These are phyloP conservation scores for Ashinkailepas kermadecensis DNA, from an alignment of 2,888 invertebrate genomes.

Conservation along the genomic window DNA sequence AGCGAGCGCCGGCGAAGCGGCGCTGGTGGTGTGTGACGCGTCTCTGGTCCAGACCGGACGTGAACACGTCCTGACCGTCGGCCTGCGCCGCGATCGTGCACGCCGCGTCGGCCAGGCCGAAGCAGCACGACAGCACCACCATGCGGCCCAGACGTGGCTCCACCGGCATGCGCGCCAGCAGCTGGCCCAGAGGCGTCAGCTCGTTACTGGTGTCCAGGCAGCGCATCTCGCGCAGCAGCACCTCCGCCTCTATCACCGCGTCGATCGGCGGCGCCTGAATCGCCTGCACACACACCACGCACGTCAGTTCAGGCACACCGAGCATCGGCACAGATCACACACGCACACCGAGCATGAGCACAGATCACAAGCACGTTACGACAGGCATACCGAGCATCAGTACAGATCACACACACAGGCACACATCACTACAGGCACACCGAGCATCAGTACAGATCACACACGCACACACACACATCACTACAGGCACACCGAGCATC, in stretches of 20 bases:
- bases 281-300: constrained; percentile 37
- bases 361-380: too few species aligned
- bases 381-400: too few species aligned
- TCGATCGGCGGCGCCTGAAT: constrained; percentile 60
- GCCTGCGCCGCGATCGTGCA: constrained; percentile 92
- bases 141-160: constrained; percentile 95
- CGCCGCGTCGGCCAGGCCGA: constrained; percentile 82
- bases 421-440: too few species aligned
- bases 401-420: too few species aligned
- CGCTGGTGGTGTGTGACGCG: constrained; percentile 76
- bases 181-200: constrained; percentile 84
- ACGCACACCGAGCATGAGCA: too few species aligned
- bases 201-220: constrained; percentile 81
- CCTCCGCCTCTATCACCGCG: constrained; percentile 94
- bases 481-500: too few species aligned
- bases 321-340: too few species aligned
- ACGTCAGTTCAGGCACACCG: too few species aligned
- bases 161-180: constrained; percentile 87
- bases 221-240: constrained; percentile 62
- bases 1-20: constrained; percentile 73
- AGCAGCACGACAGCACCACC: constrained; percentile 88
- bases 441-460: too few species aligned
- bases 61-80: constrained; percentile 39
- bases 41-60: constrained; percentile 46
- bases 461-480: too few species aligned